Percentiles rank a stretch among this genome's conserved stretches.
phyloP scores from a whole-genome alignment of 2,113 vertebrate species.

The Nannobrachium achirus region DNA sequence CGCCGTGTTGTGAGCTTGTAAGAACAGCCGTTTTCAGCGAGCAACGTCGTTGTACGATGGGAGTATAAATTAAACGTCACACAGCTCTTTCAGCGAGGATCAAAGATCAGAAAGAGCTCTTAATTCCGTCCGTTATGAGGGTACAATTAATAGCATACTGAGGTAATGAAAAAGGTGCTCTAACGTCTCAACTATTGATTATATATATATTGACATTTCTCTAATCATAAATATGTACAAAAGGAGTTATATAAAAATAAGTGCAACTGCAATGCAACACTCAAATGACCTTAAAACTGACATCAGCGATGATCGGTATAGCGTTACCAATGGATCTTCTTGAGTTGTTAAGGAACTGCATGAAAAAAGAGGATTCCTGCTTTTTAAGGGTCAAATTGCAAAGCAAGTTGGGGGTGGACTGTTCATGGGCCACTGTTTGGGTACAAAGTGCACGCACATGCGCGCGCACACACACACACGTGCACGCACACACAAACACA shows the following conservation, averaged over 20 bases:
- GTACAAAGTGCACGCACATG: slow-evolving; percentile 11
- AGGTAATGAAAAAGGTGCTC: slow-evolving; percentile 46
- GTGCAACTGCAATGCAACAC: slow-evolving; percentile 2
- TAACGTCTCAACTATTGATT: slow-evolving; percentile 18
- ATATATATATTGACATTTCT: background rate
- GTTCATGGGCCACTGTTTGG: slow-evolving; percentile 53
- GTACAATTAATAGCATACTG: slow-evolving; percentile 5
- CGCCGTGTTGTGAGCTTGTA: too few relatives aligned
- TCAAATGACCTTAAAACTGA: background rate
- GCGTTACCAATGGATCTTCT: background rate
- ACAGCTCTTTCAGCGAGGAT: background rate
- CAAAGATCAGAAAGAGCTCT: slow-evolving; percentile 15
- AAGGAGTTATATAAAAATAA: slow-evolving; percentile 2
- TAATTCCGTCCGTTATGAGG: slow-evolving; percentile 13
- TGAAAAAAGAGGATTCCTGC: background rate
- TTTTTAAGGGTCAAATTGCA: background rate
- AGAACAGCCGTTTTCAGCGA: background rate
- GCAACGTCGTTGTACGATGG: background rate
- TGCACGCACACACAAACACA: slow-evolving; percentile 14
- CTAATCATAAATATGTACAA: slow-evolving; percentile 10
- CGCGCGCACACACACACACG: slow-evolving; percentile 12
- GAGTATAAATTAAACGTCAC: background rate
- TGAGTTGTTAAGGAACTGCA: background rate
- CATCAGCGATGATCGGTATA: background rate
- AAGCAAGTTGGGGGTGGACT: background rate